These are phyloP conservation scores for Cataglyphis livida DNA, from an alignment of 2,888 invertebrate genomes.

Conservation along the genomic window DNA sequence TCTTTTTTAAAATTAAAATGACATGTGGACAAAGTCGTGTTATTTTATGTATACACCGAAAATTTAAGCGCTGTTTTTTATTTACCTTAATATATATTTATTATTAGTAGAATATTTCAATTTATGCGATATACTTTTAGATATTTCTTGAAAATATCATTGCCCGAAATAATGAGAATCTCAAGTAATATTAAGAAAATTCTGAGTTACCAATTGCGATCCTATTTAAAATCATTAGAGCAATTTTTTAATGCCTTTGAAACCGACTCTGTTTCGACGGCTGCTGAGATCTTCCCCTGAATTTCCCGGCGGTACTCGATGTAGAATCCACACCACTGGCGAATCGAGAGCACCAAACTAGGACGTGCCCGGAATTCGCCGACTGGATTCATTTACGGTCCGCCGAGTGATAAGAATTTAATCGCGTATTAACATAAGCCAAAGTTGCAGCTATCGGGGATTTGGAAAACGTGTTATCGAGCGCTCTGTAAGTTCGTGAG, in stretches of 20 bases:
- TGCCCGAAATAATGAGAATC: neutral
- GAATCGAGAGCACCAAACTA: conserved; percentile 63
- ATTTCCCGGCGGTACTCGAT: conserved; percentile 31
- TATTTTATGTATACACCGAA: neutral
- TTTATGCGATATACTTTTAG: neutral
- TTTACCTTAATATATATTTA: neutral
- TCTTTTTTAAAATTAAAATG: neutral
- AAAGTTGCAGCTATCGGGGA: conserved; percentile 51
- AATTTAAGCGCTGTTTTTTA: neutral
- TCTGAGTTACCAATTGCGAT: neutral
- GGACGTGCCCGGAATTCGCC: conserved; percentile 74
- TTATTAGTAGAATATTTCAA: neutral
- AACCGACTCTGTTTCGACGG: conserved; percentile 22
- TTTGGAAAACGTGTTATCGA: conserved; percentile 48
- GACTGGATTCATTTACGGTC: conserved; percentile 73
- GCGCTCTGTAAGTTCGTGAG: conserved; percentile 31
- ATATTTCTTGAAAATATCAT: neutral
- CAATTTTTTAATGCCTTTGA: conserved; percentile 27
- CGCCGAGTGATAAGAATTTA: conserved; percentile 74
- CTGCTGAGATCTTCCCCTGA: conserved; percentile 16
- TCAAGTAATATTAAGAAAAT: neutral
- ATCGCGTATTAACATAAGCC: conserved; percentile 74
- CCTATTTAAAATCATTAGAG: neutral
- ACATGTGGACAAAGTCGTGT: neutral
- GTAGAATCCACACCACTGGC: conserved; percentile 36